Percentiles rank a stretch among this genome's conserved stretches.
Conservation (phyloP, 2,797 vertebrate genomes). For the Pseudochirops cupreus region DNA sequence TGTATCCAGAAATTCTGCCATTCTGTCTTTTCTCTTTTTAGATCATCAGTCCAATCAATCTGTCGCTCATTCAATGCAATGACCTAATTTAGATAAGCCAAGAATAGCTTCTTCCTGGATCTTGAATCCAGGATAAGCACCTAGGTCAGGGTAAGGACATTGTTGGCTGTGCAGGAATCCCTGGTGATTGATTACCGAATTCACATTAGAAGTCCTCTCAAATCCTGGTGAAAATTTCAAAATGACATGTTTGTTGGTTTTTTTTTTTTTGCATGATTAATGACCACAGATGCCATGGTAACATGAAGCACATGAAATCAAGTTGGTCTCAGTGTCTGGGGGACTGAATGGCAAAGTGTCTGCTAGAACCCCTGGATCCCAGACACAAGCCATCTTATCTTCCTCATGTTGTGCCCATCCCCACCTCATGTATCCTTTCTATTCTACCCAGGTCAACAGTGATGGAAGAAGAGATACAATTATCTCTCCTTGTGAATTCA, state of each 20-base stretch:
- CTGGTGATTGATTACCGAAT: not conserved
- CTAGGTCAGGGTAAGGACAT: not conserved
- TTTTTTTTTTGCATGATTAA: not conserved
- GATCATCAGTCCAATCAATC: not conserved
- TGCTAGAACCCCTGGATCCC: not conserved
- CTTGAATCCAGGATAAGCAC: not conserved
- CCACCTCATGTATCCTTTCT: not conserved
- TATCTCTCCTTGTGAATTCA: constrained; percentile 1
- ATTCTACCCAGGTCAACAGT: not conserved
- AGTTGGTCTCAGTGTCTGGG: not conserved
- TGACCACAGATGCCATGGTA: not conserved
- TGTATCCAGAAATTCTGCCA: not conserved
- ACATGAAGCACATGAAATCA: not conserved
- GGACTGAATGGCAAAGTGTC: not conserved
- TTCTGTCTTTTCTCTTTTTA: constrained; percentile 7
- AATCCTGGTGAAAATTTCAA: not conserved
- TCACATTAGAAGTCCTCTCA: not conserved
- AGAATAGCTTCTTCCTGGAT: constrained; percentile 1
- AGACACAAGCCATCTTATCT: not conserved
- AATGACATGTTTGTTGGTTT: not conserved
- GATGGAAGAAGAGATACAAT: not conserved
- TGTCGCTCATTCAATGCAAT: not conserved
- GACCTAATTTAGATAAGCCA: constrained; percentile 15
- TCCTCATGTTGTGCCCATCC: not conserved
- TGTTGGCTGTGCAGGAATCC: not conserved